Percentiles rank a stretch among this genome's conserved stretches.
Conservation (phyloP, 2,113 vertebrate genomes). For the Eidolon helvum region DNA sequence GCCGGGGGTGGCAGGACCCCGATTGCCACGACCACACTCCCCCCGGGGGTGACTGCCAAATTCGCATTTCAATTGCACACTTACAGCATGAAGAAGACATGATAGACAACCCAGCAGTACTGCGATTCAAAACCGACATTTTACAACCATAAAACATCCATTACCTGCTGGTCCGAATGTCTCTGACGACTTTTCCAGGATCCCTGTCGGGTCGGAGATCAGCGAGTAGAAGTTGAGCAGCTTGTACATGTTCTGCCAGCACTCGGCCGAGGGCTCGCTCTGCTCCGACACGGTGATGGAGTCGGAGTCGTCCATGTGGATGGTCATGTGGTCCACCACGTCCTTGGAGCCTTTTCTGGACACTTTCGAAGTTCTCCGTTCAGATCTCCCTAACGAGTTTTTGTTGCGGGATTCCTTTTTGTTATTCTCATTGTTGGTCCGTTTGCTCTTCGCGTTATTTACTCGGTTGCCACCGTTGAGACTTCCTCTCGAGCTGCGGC, state of each 20-base stretch:
- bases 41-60: background rate
- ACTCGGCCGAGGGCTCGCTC: conserved; percentile 98
- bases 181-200: conserved; percentile 96
- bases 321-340: conserved; percentile 95
- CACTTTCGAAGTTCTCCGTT: conserved; percentile 95
- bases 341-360: conserved; percentile 97
- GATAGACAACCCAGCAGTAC: background rate
- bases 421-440: conserved; percentile 84
- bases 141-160: background rate
- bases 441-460: conserved; percentile 91
- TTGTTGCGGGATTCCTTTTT: conserved; percentile 93
- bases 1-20: background rate
- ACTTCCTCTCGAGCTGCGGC: conserved; percentile 96
- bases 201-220: conserved; percentile 97
- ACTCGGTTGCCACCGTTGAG: conserved; percentile 91
- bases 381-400: conserved; percentile 91
- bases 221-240: conserved; percentile 99
- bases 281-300: conserved; percentile 99
- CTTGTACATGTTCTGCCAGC: conserved; percentile 99
- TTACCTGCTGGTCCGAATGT: conserved; percentile 90
- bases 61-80: background rate
- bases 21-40: background rate
- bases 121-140: background rate
- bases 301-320: conserved; percentile 98
- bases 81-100: background rate